Evolutionary conservation across 2,888 invertebrate genomes (phyloP).

Genomic region (Sesia apiformis): DNA sequence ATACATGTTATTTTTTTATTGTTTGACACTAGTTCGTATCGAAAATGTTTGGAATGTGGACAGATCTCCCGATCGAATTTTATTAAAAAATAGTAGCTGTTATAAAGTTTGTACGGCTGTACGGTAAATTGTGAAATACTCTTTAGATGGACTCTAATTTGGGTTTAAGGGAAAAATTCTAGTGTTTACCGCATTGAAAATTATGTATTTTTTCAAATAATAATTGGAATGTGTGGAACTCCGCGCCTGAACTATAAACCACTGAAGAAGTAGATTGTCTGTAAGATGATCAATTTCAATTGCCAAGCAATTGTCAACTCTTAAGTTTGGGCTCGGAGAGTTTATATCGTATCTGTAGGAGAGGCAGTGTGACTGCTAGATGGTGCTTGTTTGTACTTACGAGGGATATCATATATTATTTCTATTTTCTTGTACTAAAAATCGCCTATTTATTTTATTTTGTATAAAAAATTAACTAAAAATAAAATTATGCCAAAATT

Average conservation of each 20-base stretch:
- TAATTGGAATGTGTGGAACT: neutral
- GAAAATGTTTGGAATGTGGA: slow-evolving; percentile 36
- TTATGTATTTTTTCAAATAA: neutral
- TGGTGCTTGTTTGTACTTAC: slow-evolving; percentile 72
- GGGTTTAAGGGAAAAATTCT: neutral
- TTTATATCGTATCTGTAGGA: slow-evolving; percentile 27
- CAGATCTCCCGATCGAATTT: slow-evolving; percentile 55
- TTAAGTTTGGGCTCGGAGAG: slow-evolving; percentile 25
- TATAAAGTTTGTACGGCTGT: neutral
- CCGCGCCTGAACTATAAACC: neutral
- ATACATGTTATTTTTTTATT: slow-evolving; percentile 57
- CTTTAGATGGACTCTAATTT: neutral
- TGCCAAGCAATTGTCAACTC: slow-evolving; percentile 29
- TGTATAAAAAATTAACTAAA: slow-evolving; percentile 5
- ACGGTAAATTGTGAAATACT: neutral
- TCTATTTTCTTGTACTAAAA: slow-evolving; percentile 29
- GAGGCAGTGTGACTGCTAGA: slow-evolving; percentile 59
- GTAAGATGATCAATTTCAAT: slow-evolving; percentile 2
- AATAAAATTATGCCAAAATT: slow-evolving; percentile 22
- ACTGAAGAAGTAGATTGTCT: no score
- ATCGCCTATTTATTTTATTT: slow-evolving; percentile 44
- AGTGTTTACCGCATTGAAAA: neutral
- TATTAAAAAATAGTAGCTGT: slow-evolving; percentile 13
- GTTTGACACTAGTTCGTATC: slow-evolving; percentile 50
- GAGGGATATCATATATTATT: slow-evolving; percentile 50